phyloP scores from a whole-genome alignment of 1,140 invertebrate species.

The Bacillus rossius region DNA sequence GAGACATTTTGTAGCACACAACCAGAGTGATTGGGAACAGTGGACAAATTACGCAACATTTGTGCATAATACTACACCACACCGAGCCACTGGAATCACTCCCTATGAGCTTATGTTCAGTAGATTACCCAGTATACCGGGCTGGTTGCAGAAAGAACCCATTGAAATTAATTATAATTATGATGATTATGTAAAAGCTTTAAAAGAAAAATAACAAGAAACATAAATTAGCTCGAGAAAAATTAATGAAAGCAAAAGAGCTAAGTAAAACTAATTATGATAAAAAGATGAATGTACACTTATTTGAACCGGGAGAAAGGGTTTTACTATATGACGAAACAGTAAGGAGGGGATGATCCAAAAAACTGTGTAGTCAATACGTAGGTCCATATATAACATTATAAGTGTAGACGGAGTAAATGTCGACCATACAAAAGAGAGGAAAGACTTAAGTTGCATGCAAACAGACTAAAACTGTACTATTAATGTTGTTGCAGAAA shows the following conservation, averaged over 20 bases:
- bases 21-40: constrained; percentile 31
- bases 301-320: neutral
- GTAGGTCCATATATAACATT: neutral
- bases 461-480: neutral
- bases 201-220: neutral
- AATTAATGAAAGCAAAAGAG: neutral
- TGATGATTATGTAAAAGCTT: neutral
- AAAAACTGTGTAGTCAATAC: neutral
- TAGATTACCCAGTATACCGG: constrained; percentile 5
- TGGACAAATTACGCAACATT: constrained; percentile 10
- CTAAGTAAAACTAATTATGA: too few relatives aligned
- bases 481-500: neutral
- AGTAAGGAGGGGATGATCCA: neutral
- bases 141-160: neutral
- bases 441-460: neutral
- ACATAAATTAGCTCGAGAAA: neutral
- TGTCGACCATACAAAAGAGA: neutral
- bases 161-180: neutral
- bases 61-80: constrained; percentile 12
- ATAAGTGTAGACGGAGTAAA: neutral
- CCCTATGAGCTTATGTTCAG: constrained; percentile 9
- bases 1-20: constrained; percentile 27
- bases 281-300: too few relatives aligned
- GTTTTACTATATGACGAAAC: neutral
- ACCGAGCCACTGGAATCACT: neutral